Conservation (phyloP, 2,113 vertebrate species). For the Thunnus thynnus region DNA sequence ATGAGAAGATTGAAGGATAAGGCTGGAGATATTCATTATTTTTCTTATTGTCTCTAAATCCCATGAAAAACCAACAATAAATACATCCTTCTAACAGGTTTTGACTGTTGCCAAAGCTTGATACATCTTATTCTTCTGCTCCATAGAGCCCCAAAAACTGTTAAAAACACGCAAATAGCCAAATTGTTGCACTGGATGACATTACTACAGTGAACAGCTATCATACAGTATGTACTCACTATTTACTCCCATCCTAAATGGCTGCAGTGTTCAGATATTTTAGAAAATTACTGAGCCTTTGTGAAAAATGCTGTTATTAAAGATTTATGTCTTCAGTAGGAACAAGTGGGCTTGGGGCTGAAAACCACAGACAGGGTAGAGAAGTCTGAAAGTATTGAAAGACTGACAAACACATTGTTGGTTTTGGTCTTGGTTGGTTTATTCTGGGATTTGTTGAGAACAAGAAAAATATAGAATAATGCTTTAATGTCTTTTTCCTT, state of each 20-base stretch:
- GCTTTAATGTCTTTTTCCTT: not conserved
- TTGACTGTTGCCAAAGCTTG: not conserved
- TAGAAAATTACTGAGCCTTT: too few relatives aligned
- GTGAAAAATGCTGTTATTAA: too few relatives aligned
- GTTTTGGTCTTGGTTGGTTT: not conserved
- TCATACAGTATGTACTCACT: too few relatives aligned
- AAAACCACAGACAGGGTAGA: too few relatives aligned
- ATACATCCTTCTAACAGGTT: not conserved
- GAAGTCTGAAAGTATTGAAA: not conserved
- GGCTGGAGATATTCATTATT: not conserved
- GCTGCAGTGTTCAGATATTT: too few relatives aligned
- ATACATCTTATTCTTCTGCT: not conserved
- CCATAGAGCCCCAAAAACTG: not conserved
- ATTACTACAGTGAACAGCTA: not conserved
- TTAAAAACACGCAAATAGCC: not conserved
- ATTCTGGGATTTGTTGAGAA: not conserved
- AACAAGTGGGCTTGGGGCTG: not conserved
- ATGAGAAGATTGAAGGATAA: not conserved
- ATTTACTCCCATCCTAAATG: too few relatives aligned
- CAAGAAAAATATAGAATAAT: not conserved
- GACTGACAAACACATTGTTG: not conserved
- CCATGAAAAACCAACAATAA: not conserved
- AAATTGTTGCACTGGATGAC: not conserved
- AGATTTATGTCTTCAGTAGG: not conserved
- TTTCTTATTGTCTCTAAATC: not conserved